Base-by-base conservation (phyloP, 2,888 invertebrate genomes). In the Protula sp. region DNA sequence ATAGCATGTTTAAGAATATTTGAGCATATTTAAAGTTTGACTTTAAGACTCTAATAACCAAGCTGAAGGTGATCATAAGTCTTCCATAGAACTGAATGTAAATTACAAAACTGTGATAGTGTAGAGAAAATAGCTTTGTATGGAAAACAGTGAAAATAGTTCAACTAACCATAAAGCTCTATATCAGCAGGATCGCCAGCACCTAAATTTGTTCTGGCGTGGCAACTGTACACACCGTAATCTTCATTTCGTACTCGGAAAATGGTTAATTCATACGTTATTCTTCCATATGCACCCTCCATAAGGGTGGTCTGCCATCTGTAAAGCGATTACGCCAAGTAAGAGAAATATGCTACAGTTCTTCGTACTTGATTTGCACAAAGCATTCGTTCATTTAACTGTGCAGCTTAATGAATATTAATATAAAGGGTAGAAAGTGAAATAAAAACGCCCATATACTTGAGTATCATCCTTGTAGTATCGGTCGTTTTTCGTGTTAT, bases 221-320 rank as follows among this genome's bases (percentile, higher is more conserved):
- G 28, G 47, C 63, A 63, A 3, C 3, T 19, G 55, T 58, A 63
- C n/a, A 24, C 4, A 1, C 63, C 63, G 54, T 62, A 63, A 38
- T 63, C 61, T 2, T 30, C 45, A 26, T 38, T 24, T 48, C 31
- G 14, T 3, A 62, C 61, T 4, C 28, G 29, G 19, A 26, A 22
- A 48, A 62, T 58, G 51, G 30, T 51, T 54, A 63, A 31, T 53
- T 63, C 61, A 2, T 38, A 58, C 14, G 61, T 63, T 27, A 63
- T 50, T 2, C 58, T 30, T 14, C 55, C 52, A 48, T 58, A 58
- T 3, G 63, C 63, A 14, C 63, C 63, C n/a, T 45, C 54, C 1
- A 63, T 27, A 14, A 56, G 26, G n/a, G 53, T 52, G 24, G 57
- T 22, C 9, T 24, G 22, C 19, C n/a, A 4, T 22, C 62, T 62